Base-by-base conservation (phyloP, 2,113 vertebrate genomes). In the Oryzias woworae region DNA sequence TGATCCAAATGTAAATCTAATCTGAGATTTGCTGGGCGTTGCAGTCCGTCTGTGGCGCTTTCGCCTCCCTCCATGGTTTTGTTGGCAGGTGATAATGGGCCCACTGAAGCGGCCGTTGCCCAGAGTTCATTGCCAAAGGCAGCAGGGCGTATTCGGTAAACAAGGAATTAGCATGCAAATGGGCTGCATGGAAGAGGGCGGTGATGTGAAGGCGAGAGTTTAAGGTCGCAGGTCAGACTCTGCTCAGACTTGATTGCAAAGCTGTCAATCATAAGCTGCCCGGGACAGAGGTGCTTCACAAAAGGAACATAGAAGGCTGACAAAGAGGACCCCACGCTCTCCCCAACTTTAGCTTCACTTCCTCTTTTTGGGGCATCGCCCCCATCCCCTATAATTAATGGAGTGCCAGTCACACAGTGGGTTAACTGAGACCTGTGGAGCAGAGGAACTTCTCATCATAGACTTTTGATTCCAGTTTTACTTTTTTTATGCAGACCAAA, bases 151-250 rank as follows among this genome's bases (percentile, higher is more conserved):
- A 91, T 90, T 93, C 91, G 91, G 93, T 90, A 92, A 93, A 94
- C 85, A 82, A 82, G 88, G 89, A 85, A 94, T 94, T 91, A 92
- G 91, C 93, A 94, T 88, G 91, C 84, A 91, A 93, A 93, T 92
- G 82, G 90, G 66, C 73, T 78, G 69, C 76, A 87, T 81, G 89
- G 83, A 88, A 79, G 75, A 80, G 81, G 88, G 88, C 61, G 79
- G 87, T 82, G 77, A 82, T 79, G 80, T 68, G 83, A 80, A 90
- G 83, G 81, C 75, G 85, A 78, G 86, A 84, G 86, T 79, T 81
- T 77, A 56, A 66, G 87, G 88, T 90, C 81, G 81, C 78, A 89
- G 90, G 89, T 90, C 88, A 90, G 84, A 78, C 70, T 72, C 85
- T 88, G 81, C 82, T 81, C 84, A 82, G 80, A 82, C 83, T 87